These are phyloP conservation scores for Nibea albiflora DNA, from an alignment of 2,113 vertebrate genomes.

Conservation along the genomic window DNA sequence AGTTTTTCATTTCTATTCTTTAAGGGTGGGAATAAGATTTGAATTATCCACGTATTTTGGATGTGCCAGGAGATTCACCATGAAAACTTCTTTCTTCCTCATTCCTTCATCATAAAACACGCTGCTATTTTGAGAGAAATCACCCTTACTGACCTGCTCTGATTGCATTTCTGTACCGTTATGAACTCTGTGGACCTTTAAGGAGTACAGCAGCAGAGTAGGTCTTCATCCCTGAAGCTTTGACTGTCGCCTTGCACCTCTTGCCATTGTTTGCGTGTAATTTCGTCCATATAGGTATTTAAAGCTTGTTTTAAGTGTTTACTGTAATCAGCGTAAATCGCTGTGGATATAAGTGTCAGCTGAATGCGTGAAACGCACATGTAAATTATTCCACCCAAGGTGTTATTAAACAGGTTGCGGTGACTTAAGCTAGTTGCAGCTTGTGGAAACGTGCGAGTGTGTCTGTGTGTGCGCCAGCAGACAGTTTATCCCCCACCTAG, in stretches of 20 bases:
- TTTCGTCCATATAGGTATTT: conserved; percentile 46
- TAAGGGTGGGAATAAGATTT: neutral
- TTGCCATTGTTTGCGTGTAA: conserved; percentile 33
- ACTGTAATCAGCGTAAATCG: conserved; percentile 66
- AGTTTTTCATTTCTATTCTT: neutral
- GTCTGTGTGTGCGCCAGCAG: conserved; percentile 48
- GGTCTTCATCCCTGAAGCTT: neutral
- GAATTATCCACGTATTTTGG: neutral
- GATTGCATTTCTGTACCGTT: neutral
- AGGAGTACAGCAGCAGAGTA: neutral
- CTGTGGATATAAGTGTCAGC: conserved; percentile 51
- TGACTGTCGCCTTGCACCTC: neutral
- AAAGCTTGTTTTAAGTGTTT: conserved; percentile 64
- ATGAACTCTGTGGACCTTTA: neutral
- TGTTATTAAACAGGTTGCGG: conserved; percentile 69
- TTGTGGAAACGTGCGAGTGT: conserved; percentile 39
- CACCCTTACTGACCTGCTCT: neutral
- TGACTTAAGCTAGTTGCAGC: conserved; percentile 60
- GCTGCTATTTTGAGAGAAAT: neutral
- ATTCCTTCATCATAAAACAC: neutral
- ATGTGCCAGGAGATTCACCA: neutral
- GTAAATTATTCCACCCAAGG: conserved; percentile 63
- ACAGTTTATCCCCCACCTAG: conserved; percentile 67
- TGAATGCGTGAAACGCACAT: conserved; percentile 56
- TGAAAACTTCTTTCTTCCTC: neutral